These are phyloP conservation scores for Eumeta japonica DNA, from an alignment of 1,140 invertebrate species.

Conservation along the genomic window DNA sequence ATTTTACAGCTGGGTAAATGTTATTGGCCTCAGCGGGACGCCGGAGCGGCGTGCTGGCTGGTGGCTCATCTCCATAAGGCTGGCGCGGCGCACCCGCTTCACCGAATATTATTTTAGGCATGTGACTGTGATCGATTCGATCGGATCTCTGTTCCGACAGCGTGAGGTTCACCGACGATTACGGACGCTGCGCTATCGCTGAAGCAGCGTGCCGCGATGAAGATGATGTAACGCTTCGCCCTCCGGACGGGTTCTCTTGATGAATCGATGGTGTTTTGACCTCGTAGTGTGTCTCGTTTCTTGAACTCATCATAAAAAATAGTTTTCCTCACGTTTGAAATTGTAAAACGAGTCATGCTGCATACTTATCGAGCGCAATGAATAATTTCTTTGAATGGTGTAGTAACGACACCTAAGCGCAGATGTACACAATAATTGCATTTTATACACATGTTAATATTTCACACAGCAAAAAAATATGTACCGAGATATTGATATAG, in stretches of 20 bases:
- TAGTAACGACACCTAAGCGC: too few species aligned
- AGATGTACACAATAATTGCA: too few species aligned
- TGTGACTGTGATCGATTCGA: slow-evolving; percentile 53
- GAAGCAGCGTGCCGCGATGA: slow-evolving; percentile 11
- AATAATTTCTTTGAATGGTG: too few species aligned
- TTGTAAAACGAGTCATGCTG: too few species aligned
- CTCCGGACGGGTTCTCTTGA: slow-evolving; percentile 21
- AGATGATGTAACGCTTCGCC: slow-evolving; percentile 29
- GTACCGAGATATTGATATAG: too few species aligned
- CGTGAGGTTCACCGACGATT: slow-evolving; percentile 22
- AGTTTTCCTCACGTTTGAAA: too few species aligned
- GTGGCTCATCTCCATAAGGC: slow-evolving; percentile 28
- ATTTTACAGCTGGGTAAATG: not conserved
- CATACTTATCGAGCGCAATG: too few species aligned
- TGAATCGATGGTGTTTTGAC: slow-evolving; percentile 27
- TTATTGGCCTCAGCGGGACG: slow-evolving; percentile 23
- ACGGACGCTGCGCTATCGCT: not conserved
- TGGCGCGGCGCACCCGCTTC: slow-evolving; percentile 21
- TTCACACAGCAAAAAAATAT: too few species aligned
- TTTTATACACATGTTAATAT: too few species aligned
- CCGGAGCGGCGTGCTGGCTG: slow-evolving; percentile 23
- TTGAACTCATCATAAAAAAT: too few species aligned
- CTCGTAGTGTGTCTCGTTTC: too few species aligned
- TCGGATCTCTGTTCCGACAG: slow-evolving; percentile 42
- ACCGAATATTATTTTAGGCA: slow-evolving; percentile 49